Conservation (phyloP, 2,888 invertebrate genomes). For the Ectemnius cavifrons region DNA sequence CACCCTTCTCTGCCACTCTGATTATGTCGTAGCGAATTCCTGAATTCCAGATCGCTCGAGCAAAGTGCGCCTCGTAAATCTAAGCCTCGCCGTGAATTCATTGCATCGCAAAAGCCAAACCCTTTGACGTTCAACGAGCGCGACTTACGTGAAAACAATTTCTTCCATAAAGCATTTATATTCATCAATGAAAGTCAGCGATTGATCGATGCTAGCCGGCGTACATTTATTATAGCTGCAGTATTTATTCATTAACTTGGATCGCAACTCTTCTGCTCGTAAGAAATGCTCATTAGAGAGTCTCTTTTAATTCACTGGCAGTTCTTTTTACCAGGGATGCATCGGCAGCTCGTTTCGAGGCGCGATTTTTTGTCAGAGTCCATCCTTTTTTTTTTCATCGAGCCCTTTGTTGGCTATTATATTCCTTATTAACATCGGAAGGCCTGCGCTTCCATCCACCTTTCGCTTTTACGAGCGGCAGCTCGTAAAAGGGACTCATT, state of each 20-base stretch:
- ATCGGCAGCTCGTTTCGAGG: conserved; percentile 24
- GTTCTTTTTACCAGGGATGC: conserved; percentile 37
- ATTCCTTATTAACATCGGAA: conserved; percentile 4
- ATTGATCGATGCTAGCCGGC: neutral
- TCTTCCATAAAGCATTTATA: no score
- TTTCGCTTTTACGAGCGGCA: no score
- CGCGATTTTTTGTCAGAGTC: conserved; percentile 12
- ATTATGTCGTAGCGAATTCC: no score
- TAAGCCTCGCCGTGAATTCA: no score
- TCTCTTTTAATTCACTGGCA: neutral
- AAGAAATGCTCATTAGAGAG: neutral
- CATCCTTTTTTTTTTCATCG: conserved; percentile 11
- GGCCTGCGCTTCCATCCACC: neutral
- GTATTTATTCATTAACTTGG: neutral
- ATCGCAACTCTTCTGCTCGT: neutral
- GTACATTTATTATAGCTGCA: neutral
- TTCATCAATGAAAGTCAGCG: neutral
- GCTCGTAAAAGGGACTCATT: no score
- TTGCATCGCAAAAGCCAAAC: no score
- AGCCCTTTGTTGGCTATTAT: conserved; percentile 12
- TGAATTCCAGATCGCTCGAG: no score
- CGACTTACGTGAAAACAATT: no score
- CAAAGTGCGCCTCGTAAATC: no score
- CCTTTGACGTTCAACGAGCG: no score
- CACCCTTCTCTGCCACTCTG: neutral